phyloP scores from a whole-genome alignment of 2,888 invertebrate species.

The Drosophila atroscutellata region DNA sequence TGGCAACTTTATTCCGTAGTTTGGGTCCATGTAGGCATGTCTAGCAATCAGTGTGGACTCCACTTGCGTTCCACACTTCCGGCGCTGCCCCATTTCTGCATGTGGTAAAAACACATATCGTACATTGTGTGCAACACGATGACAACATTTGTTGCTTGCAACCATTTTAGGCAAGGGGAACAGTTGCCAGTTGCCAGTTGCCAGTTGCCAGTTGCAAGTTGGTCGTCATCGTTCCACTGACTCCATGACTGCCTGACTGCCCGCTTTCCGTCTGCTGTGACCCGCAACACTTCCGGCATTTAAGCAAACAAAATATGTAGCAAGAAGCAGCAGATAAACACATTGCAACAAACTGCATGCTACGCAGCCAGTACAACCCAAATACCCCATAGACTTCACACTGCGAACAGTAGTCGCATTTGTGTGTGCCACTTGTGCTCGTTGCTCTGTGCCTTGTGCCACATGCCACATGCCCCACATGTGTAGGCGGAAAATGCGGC shows the following conservation, averaged over 20 bases:
- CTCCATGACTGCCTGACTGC: constrained; percentile 13
- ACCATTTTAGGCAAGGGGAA: constrained; percentile 19
- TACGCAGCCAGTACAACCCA: constrained; percentile 6
- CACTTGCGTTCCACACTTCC: background rate
- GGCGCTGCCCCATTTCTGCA: background rate
- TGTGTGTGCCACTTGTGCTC: constrained; percentile 32
- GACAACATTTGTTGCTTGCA: constrained; percentile 65
- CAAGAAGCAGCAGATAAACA: constrained; percentile 34
- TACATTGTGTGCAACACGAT: constrained; percentile 49
- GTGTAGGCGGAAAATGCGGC: constrained; percentile 77
- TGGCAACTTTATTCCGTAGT: background rate
- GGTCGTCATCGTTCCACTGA: constrained; percentile 2
- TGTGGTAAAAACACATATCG: constrained; percentile 35
- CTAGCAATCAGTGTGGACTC: constrained; percentile 19
- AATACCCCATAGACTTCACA: background rate
- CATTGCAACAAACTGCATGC: constrained; percentile 55
- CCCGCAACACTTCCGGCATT: constrained; percentile 77
- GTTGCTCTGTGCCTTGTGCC: constrained; percentile 48
- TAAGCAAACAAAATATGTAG: constrained; percentile 78
- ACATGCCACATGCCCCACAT: constrained; percentile 48
- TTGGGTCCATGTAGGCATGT: constrained; percentile 19
- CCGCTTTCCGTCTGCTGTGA: constrained; percentile 36
- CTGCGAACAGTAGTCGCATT: constrained; percentile 10
- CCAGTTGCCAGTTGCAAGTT: constrained; percentile 18
- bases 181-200: constrained; percentile 27